Base-by-base conservation (phyloP, 1,140 invertebrate species). In the Halictus rubicundus region DNA sequence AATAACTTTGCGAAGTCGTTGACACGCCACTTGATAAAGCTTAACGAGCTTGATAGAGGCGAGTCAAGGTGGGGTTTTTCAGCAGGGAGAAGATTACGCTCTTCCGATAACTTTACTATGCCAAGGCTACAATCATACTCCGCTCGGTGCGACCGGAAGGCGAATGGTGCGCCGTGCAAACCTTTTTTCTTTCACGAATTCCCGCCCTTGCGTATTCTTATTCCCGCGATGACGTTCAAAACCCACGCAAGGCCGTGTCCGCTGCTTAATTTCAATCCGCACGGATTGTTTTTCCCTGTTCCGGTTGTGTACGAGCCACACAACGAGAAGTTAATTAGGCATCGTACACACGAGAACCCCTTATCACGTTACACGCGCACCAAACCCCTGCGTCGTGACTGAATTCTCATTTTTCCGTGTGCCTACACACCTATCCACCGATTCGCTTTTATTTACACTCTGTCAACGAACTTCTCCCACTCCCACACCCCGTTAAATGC, bases 101-200 rank as follows among this genome's bases (percentile, higher is more conserved):
- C 78, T 81, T 86, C 82, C 70, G 77, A 78, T 78, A 82, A 87
- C 82, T 84, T 85, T 75, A 79, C 73, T 71, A 61, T 78, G 77
- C 87, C 87, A 88, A 87, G 87, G 87, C 87, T 82, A 84, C 80
- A 70, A 86, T 85, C 84, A 80, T 84, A 80, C 70, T 84, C 46
- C 78, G 85, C 57, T 71, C 23, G 39, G 39, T 77, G 16, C 57
- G 49, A 5, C 57, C 46, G 27, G 74, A 49, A 70, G 52, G 75
- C 32, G 57, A 68, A 76, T 68, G 23, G 23, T 46, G 32, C 25
- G 65, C 27, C 5, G 57, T 49, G 16, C n/a, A 27, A 12, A n/a
- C n/a, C 32, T 60, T 65, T 80, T 68, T 61, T 49, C 59, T 75
- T 68, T 4, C 52, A 60, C 63, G 25, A 63, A 66, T 49, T 42